A percentile compares a stretch with the other conserved stretches of the same genome.
Evolutionary conservation across 2,113 vertebrate species (phyloP).

Genomic region (Epinephelus cyanopodus): DNA sequence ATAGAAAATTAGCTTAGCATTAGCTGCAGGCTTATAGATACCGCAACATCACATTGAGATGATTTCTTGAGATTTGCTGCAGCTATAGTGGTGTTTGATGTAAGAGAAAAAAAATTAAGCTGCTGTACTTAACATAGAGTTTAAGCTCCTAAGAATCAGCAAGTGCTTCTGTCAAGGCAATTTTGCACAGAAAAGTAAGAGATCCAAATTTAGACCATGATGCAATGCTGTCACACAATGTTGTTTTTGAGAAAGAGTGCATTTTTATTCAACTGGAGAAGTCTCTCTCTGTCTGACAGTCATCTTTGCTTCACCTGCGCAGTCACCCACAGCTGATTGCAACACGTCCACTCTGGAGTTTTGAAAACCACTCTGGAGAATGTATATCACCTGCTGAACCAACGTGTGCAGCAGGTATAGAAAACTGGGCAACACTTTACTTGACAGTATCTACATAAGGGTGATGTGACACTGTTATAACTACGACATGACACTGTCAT

Average conservation of each 20-base stretch:
- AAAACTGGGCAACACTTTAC: not conserved
- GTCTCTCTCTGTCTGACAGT: not conserved
- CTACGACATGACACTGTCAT: no score
- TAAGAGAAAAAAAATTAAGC: not conserved
- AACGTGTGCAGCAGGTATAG: not conserved
- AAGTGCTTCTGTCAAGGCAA: not conserved
- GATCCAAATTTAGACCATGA: not conserved
- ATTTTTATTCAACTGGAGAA: conserved; percentile 8
- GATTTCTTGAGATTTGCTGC: not conserved
- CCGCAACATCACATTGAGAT: not conserved
- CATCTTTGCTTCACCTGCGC: not conserved
- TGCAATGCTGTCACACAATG: not conserved
- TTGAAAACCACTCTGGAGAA: conserved; percentile 1
- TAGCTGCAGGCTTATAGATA: not conserved
- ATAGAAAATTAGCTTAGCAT: not conserved
- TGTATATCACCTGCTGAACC: conserved; percentile 12
- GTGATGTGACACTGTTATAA: no score
- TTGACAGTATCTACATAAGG: no score
- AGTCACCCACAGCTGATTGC: not conserved
- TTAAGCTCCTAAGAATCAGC: not conserved
- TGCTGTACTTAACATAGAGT: not conserved
- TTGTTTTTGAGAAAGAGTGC: not conserved
- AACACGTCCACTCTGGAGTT: not conserved
- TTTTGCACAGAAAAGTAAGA: not conserved
- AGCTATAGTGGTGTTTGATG: not conserved